Conservation (phyloP, 2,113 vertebrate genomes). For the Aptenodytes patagonicus region DNA sequence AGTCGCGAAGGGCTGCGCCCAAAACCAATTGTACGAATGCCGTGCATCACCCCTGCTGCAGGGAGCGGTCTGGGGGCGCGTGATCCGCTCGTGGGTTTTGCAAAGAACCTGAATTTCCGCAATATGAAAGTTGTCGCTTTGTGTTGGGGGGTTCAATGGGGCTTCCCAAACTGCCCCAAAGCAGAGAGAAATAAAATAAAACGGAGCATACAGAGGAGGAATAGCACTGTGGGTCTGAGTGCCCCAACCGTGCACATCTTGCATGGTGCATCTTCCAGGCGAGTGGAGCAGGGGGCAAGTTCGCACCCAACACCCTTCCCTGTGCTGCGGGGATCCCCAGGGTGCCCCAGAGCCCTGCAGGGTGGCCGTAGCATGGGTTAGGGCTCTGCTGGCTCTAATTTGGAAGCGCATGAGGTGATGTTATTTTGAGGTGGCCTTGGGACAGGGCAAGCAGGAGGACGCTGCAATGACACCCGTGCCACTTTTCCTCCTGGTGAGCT, state of each 20-base stretch:
- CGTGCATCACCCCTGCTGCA: fast-evolving
- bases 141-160: fast-evolving
- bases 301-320: fast-evolving
- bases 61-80: fast-evolving
- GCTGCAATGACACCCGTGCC: fast-evolving
- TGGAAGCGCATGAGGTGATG: fast-evolving
- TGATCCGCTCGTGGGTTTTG: background rate
- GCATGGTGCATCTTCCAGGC: fast-evolving
- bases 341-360: background rate
- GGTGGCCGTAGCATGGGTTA: fast-evolving
- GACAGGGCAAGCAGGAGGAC: fast-evolving
- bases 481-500: background rate
- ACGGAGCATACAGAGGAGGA: background rate
- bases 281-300: fast-evolving
- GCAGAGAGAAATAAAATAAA: background rate
- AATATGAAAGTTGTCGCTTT: background rate
- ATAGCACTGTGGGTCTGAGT: fast-evolving
- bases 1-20: fast-evolving
- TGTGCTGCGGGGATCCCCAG: too few relatives aligned
- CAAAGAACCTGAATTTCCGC: background rate
- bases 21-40: fast-evolving
- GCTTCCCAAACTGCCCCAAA: background rate
- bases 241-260: fast-evolving
- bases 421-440: background rate
- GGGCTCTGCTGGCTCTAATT: background rate